Conservation (phyloP, 2,797 vertebrate species). For the Rhynchotus rufescens region DNA sequence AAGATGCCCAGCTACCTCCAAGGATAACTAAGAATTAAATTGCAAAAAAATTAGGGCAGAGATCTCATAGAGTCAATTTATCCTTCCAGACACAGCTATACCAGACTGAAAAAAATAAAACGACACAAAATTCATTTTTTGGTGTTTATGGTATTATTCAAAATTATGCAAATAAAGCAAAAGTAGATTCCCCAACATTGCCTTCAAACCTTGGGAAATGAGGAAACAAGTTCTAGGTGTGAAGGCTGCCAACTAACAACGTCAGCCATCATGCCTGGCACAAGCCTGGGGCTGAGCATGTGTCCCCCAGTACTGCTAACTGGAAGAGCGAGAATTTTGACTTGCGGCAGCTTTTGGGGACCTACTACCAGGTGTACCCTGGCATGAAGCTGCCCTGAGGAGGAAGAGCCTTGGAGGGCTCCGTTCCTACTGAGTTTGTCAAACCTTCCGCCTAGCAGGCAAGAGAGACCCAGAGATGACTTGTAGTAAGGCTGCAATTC, state of each 20-base stretch:
- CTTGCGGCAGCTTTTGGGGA: neutral
- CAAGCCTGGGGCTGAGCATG: accelerated
- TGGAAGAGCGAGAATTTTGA: neutral
- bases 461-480: neutral
- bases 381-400: neutral
- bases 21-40: constrained; percentile 14
- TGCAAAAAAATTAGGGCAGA: neutral
- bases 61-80: neutral
- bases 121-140: neutral
- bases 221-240: neutral
- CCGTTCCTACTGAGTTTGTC: neutral
- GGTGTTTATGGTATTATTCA: neutral
- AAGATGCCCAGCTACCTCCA: neutral
- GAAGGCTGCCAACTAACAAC: neutral
- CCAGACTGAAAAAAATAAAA: neutral
- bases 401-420: neutral
- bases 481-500: neutral
- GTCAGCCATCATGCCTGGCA: neutral
- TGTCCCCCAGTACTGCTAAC: neutral
- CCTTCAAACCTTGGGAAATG: neutral
- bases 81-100: neutral
- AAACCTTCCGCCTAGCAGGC: neutral
- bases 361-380: neutral
- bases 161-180: neutral
- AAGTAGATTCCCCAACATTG: neutral